Base-by-base conservation (phyloP, 2,113 vertebrate genomes). In the Malurus melanocephalus region DNA sequence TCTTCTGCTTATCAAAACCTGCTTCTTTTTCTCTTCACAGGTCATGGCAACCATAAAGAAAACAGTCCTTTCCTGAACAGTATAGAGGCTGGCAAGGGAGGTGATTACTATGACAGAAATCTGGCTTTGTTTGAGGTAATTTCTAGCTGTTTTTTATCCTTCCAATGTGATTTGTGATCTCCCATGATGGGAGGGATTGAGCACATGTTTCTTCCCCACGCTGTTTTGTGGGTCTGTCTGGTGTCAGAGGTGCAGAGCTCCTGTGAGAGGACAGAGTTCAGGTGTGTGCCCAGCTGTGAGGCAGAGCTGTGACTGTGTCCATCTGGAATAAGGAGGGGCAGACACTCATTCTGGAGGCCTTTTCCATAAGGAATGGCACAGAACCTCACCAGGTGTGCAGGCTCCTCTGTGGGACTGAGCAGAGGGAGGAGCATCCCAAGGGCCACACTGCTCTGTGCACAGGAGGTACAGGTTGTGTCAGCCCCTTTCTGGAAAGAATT, bases 51-150 rank as follows among this genome's bases (percentile, higher is more conserved):
- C 92, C 98, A 99, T 95, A 99, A 98, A 96, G 99, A 99, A 93
- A 98, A 98, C 94, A 98, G 98, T 59, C 99, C 99, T 79, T 99
- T 99, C 91, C 98, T 99, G 83, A 98, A 92, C 89, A 98, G 92
- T 67, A 79, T 96, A 43, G 99, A 99, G 53, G 89, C 97, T 32
- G 84, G 94, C 89, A 99, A 98, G 94, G 98, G 97, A 90, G 98
- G 93, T 82, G 98, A 99, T 94, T 99, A 98, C 97, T 99, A 99
- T 91, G 99, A 99, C 97, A 97, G 96, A 90, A 99, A 99, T 94
- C 86, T 99, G 98, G 99, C 99, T 69, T 96, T 99, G 81, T 99
- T 99, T 97, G 99, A 99, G 99, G 99, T 99, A 91, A 93, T 73
- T 87, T 88, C 10, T 59, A 32, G 52, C 35, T 74, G 32, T 0